These are phyloP conservation scores for Uria aalge DNA, from an alignment of 2,113 vertebrate species.

Conservation along the genomic window DNA sequence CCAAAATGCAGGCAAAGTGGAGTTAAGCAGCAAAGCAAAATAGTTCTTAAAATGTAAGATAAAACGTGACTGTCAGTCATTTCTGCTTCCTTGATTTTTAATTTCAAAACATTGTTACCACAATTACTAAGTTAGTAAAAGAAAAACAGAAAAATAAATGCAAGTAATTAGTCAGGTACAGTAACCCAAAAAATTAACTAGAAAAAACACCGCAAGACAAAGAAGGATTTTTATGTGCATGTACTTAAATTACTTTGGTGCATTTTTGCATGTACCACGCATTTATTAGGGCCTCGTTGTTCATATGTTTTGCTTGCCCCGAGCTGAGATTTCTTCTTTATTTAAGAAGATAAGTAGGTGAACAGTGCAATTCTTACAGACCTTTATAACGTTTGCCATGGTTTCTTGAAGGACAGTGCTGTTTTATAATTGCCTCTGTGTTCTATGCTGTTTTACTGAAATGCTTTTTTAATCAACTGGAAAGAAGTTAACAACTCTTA, in stretches of 20 bases:
- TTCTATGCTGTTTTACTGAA: slow-evolving; percentile 55
- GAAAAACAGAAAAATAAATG: not conserved
- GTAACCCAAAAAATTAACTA: not conserved
- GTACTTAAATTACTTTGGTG: slow-evolving; percentile 39
- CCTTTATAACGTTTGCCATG: not conserved
- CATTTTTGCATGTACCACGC: slow-evolving; percentile 62
- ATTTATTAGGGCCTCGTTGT: slow-evolving; percentile 4
- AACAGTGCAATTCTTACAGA: slow-evolving; percentile 27
- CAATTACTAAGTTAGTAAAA: not conserved
- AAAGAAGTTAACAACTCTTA: slow-evolving; percentile 14
- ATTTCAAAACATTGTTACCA: not conserved
- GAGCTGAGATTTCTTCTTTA: slow-evolving; percentile 48
- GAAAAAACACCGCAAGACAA: not conserved
- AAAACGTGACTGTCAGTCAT: not conserved
- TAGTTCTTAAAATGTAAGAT: not conserved
- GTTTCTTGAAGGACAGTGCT: slow-evolving; percentile 1
- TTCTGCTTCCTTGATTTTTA: not conserved
- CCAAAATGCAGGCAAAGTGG: not conserved
- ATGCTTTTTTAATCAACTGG: slow-evolving; percentile 61
- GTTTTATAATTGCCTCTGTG: slow-evolving; percentile 58
- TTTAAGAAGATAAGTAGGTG: slow-evolving; percentile 24
- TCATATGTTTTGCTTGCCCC: slow-evolving; percentile 6
- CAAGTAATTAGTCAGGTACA: not conserved
- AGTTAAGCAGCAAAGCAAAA: not conserved
- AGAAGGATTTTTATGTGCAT: slow-evolving; percentile 46